phyloP scores from a whole-genome alignment of 2,888 invertebrate species.

The Pollenia griseotomentosa region DNA sequence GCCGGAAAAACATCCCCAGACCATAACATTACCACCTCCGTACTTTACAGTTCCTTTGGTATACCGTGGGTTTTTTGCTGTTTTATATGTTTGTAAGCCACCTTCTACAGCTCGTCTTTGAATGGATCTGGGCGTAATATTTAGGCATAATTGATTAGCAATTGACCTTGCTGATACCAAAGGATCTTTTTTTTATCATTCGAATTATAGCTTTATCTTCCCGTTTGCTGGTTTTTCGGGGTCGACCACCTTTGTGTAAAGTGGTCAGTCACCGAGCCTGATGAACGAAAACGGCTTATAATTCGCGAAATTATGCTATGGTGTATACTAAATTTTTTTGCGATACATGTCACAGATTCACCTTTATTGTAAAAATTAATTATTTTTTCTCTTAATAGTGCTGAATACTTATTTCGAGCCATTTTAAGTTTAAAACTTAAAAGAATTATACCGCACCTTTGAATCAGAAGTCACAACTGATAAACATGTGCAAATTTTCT shows the following conservation, averaged over 20 bases:
- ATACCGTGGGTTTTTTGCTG: neutral
- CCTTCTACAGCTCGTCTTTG: too few relatives aligned
- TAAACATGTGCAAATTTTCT: too few relatives aligned
- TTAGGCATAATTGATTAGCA: too few relatives aligned
- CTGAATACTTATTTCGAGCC: neutral
- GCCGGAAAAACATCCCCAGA: conserved; percentile 1
- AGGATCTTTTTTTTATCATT: neutral
- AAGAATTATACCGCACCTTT: too few relatives aligned
- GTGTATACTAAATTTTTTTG: neutral
- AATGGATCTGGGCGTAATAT: too few relatives aligned
- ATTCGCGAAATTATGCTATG: neutral
- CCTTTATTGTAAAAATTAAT: neutral
- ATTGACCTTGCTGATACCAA: neutral
- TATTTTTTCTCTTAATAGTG: neutral
- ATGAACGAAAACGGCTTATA: neutral
- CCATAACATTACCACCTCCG: neutral
- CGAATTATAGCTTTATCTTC: neutral
- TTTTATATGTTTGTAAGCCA: too few relatives aligned
- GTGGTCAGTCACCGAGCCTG: neutral
- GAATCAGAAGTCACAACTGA: too few relatives aligned
- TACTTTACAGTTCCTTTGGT: neutral
- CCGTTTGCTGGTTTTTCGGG: neutral
- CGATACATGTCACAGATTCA: neutral
- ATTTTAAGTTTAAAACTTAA: too few relatives aligned
- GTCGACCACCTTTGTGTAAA: neutral